These are phyloP conservation scores for Parazoanthus swiftii DNA, from an alignment of 92 coral and sea anemone genomes.

Conservation along the genomic window DNA sequence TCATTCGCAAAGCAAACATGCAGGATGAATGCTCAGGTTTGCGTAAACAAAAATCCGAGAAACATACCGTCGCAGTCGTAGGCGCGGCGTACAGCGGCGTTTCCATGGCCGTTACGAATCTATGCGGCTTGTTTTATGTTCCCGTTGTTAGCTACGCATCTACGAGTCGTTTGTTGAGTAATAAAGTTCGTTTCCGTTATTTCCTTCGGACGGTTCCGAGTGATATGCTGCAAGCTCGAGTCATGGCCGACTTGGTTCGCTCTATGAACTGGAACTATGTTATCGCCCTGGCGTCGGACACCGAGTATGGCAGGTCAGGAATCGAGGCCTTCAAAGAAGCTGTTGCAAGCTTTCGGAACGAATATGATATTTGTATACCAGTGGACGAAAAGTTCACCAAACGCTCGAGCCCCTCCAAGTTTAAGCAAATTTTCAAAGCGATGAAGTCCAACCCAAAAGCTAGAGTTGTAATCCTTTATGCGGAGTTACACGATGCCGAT, in stretches of 20 bases:
- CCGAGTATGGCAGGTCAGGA: slow-evolving; percentile 89
- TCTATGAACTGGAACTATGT: slow-evolving; percentile 87
- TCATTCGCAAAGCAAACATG: slow-evolving; percentile 70
- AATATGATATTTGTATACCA: slow-evolving; percentile 76
- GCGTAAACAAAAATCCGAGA: slow-evolving; percentile 30
- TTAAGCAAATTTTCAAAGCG: slow-evolving; percentile 56
- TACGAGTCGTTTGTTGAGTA: slow-evolving; percentile 75
- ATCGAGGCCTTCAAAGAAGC: slow-evolving; percentile 83
- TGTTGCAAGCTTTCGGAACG: slow-evolving; percentile 57
- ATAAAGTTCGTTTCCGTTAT: slow-evolving; percentile 76
- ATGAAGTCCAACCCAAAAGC: slow-evolving; percentile 74
- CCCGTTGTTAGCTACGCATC: slow-evolving; percentile 87
- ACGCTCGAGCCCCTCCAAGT: slow-evolving; percentile 64
- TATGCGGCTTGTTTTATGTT: slow-evolving; percentile 79
- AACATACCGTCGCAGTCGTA: slow-evolving; percentile 73
- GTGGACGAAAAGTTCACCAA: slow-evolving; percentile 83
- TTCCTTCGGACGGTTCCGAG: slow-evolving; percentile 82
- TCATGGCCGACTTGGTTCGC: slow-evolving; percentile 81
- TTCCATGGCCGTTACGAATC: slow-evolving; percentile 88
- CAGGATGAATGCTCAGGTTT: slow-evolving; percentile 57
- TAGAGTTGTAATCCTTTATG: slow-evolving; percentile 74
- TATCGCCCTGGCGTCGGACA: slow-evolving; percentile 79
- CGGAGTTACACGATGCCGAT: slow-evolving; percentile 83
- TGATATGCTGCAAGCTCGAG: slow-evolving; percentile 84
- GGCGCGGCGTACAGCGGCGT: slow-evolving; percentile 89